Evolutionary conservation across 2,113 vertebrate species (phyloP).

Genomic region (Pterophyllum scalare): DNA sequence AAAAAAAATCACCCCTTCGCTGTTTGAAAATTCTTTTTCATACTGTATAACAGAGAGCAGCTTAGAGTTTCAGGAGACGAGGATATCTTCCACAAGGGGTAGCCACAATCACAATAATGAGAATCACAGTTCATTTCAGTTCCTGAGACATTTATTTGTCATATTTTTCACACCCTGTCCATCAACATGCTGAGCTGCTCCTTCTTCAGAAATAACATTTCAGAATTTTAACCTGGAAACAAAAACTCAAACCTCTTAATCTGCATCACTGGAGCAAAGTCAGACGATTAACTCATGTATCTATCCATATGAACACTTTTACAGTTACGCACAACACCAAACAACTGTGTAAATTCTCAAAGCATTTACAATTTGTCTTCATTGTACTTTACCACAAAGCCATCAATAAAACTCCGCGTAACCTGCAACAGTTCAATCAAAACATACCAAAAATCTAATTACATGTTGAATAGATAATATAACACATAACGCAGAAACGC

Average conservation of each 20-base stretch:
- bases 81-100: constrained; percentile 73
- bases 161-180: constrained; percentile 43
- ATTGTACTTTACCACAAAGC: constrained; percentile 49
- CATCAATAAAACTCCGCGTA: constrained; percentile 11
- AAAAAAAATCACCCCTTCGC: not conserved
- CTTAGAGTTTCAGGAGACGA: constrained; percentile 3
- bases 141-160: constrained; percentile 78
- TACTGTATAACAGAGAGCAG: not conserved
- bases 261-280: constrained; percentile 19
- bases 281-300: not conserved
- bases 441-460: not conserved
- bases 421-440: not conserved
- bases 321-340: constrained; percentile 5
- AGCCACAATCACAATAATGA: constrained; percentile 69
- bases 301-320: not conserved
- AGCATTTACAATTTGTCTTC: constrained; percentile 27
- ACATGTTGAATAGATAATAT: not conserved
- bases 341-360: constrained; percentile 25
- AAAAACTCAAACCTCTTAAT: constrained; percentile 19
- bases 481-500: not conserved
- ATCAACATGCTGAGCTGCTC: constrained; percentile 39
- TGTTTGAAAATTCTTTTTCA: not conserved
- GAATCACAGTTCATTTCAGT: constrained; percentile 40
- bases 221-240: not conserved
- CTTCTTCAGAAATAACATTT: constrained; percentile 3